These are phyloP conservation scores for Tapera naevia DNA, from an alignment of 2,797 vertebrate species.

Conservation along the genomic window DNA sequence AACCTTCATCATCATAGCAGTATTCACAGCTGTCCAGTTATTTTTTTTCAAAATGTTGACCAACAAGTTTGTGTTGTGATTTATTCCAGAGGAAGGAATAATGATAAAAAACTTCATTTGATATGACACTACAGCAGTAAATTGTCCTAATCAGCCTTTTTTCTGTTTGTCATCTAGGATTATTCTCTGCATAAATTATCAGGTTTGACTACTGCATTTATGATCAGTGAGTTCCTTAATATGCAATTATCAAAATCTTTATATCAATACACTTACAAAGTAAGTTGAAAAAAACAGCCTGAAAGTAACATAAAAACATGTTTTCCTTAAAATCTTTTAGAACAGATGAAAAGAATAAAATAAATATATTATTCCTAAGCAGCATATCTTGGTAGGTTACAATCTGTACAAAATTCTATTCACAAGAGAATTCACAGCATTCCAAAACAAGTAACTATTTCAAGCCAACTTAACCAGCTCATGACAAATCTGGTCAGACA, in stretches of 20 bases:
- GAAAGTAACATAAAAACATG: background rate
- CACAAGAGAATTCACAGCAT: background rate
- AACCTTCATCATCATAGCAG: background rate
- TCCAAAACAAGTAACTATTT: background rate
- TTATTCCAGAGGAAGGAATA: conserved; percentile 7
- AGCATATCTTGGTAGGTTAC: background rate
- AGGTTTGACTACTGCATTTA: conserved; percentile 19
- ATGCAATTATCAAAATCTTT: conserved; percentile 3
- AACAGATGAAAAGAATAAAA: background rate
- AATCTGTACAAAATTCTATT: background rate
- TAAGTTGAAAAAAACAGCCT: background rate
- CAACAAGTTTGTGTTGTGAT: conserved; percentile 41
- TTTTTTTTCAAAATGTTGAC: background rate
- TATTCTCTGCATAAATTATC: conserved; percentile 49
- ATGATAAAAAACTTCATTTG: conserved; percentile 11
- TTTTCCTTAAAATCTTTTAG: background rate
- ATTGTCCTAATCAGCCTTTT: conserved; percentile 34
- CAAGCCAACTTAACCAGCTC: background rate
- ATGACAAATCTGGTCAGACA: background rate
- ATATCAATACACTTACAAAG: background rate
- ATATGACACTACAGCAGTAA: conserved; percentile 20
- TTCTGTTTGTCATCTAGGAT: conserved; percentile 56
- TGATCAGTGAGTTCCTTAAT: conserved; percentile 23
- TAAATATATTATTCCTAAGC: background rate
- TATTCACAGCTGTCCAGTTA: background rate